phyloP scores from a whole-genome alignment of 2,888 invertebrate species.

The Eristalinus sepulchralis region DNA sequence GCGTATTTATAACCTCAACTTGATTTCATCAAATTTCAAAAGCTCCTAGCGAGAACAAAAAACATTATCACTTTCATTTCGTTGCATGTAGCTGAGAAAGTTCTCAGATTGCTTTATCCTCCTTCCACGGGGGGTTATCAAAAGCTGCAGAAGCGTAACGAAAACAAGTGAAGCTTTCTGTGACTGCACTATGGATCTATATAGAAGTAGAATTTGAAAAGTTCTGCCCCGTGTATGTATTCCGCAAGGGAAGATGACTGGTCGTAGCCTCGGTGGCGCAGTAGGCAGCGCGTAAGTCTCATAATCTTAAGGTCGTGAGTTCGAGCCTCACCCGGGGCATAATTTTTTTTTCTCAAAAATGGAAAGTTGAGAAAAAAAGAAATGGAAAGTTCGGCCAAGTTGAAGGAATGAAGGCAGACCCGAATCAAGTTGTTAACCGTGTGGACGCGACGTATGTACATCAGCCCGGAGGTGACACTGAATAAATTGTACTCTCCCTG shows the following conservation, averaged over 20 bases:
- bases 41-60: neutral
- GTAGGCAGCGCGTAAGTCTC: constrained; percentile 79
- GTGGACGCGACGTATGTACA: no score
- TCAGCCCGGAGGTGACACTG: no score
- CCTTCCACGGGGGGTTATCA: neutral
- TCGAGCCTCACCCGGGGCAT: constrained; percentile 79
- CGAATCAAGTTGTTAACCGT: no score
- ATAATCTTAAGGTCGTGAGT: constrained; percentile 79
- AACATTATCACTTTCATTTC: neutral
- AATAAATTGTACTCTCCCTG: no score
- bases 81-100: neutral
- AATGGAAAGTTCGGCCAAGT: no score
- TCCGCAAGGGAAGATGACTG: neutral
- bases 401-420: no score
- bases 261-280: constrained; percentile 77
- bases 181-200: neutral
- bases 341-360: constrained; percentile 60
- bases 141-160: neutral
- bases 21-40: neutral
- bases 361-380: no score
- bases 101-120: neutral
- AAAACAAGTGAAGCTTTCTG: neutral
- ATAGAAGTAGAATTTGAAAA: neutral
- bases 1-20: neutral
- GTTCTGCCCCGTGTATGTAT: neutral